Evolutionary conservation across 2,888 invertebrate species (phyloP), one percentile per base, ranked within the genome.

Genomic region (Trisateles emortualis): DNA sequence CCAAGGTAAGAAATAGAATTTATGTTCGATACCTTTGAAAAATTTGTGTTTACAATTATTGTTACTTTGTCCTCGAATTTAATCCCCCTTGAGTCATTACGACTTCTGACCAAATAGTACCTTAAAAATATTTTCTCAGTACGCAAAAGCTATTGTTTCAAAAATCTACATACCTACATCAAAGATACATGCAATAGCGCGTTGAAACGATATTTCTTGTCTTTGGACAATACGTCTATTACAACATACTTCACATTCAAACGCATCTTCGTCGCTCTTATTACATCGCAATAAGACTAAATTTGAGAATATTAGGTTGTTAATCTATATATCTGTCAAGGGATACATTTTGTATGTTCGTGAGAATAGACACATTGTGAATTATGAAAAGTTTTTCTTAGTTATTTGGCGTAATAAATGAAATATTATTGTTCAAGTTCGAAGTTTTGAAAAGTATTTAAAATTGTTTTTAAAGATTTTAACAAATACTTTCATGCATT

Each of bases 201-300:
- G 30, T 35, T 14, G 26, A n/a, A 24, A 26, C 29, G 4, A 60
- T 47, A 39, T 47, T 35, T 51, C 35, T 55, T 36, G 47, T 59
- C 41, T 38, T 35, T 33, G 54, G 43, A 47, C 53, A 64, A 47
- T 59, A 51, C 41, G n/a, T 19, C 10, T 40, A 11, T 56, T 56
- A 11, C 53, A 32, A 40, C 41, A 46, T 49, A 13, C 8, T 4
- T 13, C 14, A 17, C 16, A 50, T 19, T 10, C 16, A 38, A 40
- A 46, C 22, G 26, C 40, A 55, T 63, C 48, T 26, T 41, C 33
- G n/a, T 5, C 11, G 29, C 11, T 41, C 24, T 14, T 52, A 32
- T 35, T 17, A 3, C 35, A 13, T 38, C 38, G 22, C 0, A 5
- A 19, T 40, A 33, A 2, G 11, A 22, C 10, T 2, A 32, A 26